Evolutionary conservation across 2,113 vertebrate species (phyloP).

Genomic region (Tiliqua scincoides): DNA sequence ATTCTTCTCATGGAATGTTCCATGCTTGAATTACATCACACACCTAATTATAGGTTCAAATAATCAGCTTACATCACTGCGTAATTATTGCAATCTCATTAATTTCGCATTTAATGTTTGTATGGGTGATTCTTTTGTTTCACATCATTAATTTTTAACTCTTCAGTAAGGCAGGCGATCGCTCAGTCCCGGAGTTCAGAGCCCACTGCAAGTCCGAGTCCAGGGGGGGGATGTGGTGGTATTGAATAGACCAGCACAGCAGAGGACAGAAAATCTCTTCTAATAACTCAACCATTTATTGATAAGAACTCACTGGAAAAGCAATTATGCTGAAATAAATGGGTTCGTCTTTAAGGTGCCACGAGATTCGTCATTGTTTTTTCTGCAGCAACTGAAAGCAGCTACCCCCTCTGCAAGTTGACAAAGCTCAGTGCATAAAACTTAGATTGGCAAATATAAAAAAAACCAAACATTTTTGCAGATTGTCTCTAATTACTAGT

Average conservation of each 20-base stretch:
- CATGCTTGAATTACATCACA: constrained; percentile 24
- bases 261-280: not conserved
- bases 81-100: not conserved
- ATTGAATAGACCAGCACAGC: not conserved
- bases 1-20: not conserved
- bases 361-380: too few species aligned
- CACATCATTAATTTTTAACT: not conserved
- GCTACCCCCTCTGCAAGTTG: too few species aligned
- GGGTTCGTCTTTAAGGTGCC: too few species aligned
- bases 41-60: not conserved
- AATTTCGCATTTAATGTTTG: not conserved
- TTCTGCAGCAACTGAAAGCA: too few species aligned
- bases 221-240: not conserved
- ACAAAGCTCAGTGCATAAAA: too few species aligned
- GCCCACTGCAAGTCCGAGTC: too few species aligned
- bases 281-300: too few species aligned
- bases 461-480: too few species aligned
- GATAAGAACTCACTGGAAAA: too few species aligned
- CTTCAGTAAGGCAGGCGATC: not conserved
- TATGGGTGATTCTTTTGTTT: not conserved
- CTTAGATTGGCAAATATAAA: too few species aligned
- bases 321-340: too few species aligned
- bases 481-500: too few species aligned
- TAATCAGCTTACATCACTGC: not conserved
- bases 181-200: not conserved